Percentiles rank a stretch among this genome's conserved stretches.
Conservation (phyloP, 2,888 invertebrate genomes). For the Habroteleia sp. region DNA sequence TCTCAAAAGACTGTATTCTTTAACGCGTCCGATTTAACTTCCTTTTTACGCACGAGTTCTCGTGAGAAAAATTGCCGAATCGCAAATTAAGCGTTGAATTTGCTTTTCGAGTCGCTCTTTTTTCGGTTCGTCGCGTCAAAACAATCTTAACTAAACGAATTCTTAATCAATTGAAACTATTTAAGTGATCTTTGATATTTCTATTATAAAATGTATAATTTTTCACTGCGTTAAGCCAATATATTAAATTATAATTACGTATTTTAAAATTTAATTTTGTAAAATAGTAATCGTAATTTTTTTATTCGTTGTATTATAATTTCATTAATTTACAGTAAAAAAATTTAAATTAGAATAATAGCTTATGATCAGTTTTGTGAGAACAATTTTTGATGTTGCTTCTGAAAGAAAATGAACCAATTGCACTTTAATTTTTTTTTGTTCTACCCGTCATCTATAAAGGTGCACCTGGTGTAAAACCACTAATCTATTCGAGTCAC, state of each 20-base stretch:
- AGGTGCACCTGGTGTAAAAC: conserved; percentile 27
- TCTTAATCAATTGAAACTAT: conserved; percentile 28
- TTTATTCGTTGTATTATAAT: no score
- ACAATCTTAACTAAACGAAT: conserved; percentile 18
- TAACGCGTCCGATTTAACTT: conserved; percentile 7
- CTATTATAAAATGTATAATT: conserved; percentile 33
- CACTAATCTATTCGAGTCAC: conserved; percentile 42
- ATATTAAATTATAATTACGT: no score
- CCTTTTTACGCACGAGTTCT: conserved; percentile 8
- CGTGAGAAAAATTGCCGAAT: conserved; percentile 12
- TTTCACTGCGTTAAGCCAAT: no score
- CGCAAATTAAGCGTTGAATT: conserved; percentile 31
- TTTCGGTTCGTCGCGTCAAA: conserved; percentile 12
- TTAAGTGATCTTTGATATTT: conserved; percentile 43
- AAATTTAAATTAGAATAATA: no score
- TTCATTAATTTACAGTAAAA: no score
- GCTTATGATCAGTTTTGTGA: no score
- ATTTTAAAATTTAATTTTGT: no score
- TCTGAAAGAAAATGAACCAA: conserved; percentile 1
- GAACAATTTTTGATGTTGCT: conserved; percentile 8
- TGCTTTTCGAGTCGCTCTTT: conserved; percentile 20
- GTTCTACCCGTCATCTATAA: conserved; percentile 13
- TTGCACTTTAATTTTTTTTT: conserved; percentile 18
- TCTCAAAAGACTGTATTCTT: background rate
- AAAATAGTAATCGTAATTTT: no score